Evolutionary conservation across 2,888 invertebrate species (phyloP), one percentile per base, ranked within the genome.

Genomic region (Lepetodrilus schrolli): DNA sequence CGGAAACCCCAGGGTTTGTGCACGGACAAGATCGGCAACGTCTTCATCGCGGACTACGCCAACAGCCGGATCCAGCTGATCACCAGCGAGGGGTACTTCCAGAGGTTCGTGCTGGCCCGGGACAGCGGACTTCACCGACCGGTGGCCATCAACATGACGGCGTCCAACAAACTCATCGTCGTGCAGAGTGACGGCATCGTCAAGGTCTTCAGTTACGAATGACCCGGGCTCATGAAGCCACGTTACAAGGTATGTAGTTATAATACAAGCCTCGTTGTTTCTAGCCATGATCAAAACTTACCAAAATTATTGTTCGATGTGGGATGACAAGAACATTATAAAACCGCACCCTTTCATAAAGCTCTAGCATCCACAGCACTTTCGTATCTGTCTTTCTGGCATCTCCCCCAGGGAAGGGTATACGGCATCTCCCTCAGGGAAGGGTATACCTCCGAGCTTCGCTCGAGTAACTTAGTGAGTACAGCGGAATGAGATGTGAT

Each of bases 101-200:
- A 87, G 70, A 71, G 86, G 49, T 81, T 82, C 66, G 83, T 86
- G 4, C 78, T 87, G 7, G 83, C 79, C 21, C 74, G 79, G 21
- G 84, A 85, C 20, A 84, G 81, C 10, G 85, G 83, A 37, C 71
- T 87, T 4, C 80, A 82, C 17, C 78, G 82, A 37, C 87, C 87
- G 0, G 85, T 85, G 38, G 87, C 86, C 17, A 80, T 87, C 4
- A 75, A 80, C 65, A 82, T 87, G 49, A 87, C 83, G 65, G 73
- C 73, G 4, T 79, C 78, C 34, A 84, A 82, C 74, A 78, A 84
- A 49, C 75, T 87, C 74, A 79, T 86, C n/a, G 81, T 86, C 26
- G 84, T 87, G 20, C 87, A 87, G 76, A 84, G 83, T 37, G 87
- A 87, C 69, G 87, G 86, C 0, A 85, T 86, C 83, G 86, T 86